Evolutionary conservation across 2,888 invertebrate species (phyloP).

Genomic region (Drosophila hawaiiensis): DNA sequence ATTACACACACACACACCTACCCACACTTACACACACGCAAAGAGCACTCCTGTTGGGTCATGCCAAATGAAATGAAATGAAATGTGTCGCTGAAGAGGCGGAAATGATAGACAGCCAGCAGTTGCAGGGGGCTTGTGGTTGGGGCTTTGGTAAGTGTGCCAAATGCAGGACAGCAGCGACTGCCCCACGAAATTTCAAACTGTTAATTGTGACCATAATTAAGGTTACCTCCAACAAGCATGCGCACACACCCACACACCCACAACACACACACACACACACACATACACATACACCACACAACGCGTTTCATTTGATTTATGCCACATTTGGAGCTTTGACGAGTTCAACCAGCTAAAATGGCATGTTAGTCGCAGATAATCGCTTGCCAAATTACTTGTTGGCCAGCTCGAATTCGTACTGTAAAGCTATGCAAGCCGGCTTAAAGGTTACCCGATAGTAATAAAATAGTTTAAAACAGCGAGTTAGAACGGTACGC

Average conservation of each 20-base stretch:
- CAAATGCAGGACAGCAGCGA: constrained; percentile 45
- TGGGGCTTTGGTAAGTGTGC: constrained; percentile 36
- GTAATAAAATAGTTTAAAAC: background rate
- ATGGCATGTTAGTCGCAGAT: background rate
- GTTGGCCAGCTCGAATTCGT: background rate
- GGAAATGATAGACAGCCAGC: background rate
- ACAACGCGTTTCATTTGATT: constrained; percentile 42
- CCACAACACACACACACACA: background rate
- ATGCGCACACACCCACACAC: constrained; percentile 21
- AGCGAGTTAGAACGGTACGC: background rate
- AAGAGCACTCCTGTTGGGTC: constrained; percentile 26
- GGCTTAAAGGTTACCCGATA: background rate
- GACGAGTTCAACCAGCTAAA: background rate
- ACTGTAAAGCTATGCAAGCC: background rate
- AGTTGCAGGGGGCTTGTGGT: background rate
- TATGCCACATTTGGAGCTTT: constrained; percentile 3
- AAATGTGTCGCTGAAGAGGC: constrained; percentile 51
- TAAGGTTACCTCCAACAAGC: constrained; percentile 68
- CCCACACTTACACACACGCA: constrained; percentile 1
- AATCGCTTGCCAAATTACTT: background rate
- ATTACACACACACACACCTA: constrained; percentile 28
- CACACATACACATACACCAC: background rate
- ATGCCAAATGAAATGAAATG: constrained; percentile 65
- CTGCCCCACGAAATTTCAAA: constrained; percentile 46
- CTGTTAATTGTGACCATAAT: constrained; percentile 79